Conservation (phyloP, 2,797 vertebrate species). For the Hephaestus fuliginosus region DNA sequence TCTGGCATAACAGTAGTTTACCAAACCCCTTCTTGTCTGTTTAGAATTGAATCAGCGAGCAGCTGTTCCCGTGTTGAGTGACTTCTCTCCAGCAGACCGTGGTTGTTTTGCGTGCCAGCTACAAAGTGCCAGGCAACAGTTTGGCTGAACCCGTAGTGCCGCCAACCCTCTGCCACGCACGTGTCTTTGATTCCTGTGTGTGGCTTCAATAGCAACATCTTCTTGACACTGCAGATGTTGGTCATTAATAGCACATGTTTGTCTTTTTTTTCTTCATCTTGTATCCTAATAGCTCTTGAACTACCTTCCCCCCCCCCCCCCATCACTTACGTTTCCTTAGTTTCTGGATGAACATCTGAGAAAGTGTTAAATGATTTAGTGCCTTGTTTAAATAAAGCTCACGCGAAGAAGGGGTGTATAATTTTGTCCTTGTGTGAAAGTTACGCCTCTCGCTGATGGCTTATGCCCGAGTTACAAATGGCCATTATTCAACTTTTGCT, state of each 20-base stretch:
- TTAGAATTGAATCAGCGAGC: conserved; percentile 68
- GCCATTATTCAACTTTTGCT: conserved; percentile 49
- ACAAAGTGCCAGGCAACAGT: conserved; percentile 74
- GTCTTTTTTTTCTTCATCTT: conserved; percentile 62
- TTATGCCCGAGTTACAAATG: conserved; percentile 52
- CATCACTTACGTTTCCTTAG: conserved; percentile 70
- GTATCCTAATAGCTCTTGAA: conserved; percentile 73
- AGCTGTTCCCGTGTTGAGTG: conserved; percentile 74
- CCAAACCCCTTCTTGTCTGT: conserved; percentile 64
- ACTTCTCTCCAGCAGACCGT: conserved; percentile 59
- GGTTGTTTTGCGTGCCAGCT: conserved; percentile 62
- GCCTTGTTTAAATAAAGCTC: conserved; percentile 76
- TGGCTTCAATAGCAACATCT: conserved; percentile 70
- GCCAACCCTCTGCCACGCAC: conserved; percentile 72
- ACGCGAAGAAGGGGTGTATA: conserved; percentile 67
- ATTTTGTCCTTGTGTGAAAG: conserved; percentile 77
- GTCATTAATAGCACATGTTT: conserved; percentile 80
- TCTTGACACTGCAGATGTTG: conserved; percentile 74
- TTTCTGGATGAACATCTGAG: conserved; percentile 79
- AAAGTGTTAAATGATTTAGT: conserved; percentile 72
- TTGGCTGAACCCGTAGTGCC: conserved; percentile 81
- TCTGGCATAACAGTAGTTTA: conserved; percentile 68
- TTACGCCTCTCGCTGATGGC: conserved; percentile 56
- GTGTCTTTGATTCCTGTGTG: conserved; percentile 71
- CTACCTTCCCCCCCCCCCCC: conserved; percentile 59